Evolutionary conservation across 2,797 vertebrate genomes (phyloP), one percentile per base, ranked within the genome.

Genomic region (Sphenopsis melanotis): DNA sequence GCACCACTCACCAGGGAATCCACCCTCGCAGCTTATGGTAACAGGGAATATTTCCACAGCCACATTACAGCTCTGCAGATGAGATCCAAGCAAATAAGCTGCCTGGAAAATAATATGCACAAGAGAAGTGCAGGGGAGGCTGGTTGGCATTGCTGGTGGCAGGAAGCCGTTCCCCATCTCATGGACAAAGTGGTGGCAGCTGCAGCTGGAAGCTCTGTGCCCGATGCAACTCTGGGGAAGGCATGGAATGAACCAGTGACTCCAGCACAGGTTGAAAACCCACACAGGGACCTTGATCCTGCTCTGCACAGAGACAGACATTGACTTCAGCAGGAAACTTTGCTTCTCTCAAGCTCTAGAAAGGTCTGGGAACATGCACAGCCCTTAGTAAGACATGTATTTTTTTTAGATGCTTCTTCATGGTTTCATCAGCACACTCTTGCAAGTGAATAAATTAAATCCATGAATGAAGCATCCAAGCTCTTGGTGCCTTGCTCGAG

Each of bases 81-180:
- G 34, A 85, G 44, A 66, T 18, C 39, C 22, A 75, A 75, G 71
- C 22, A 80, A 75, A 50, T 32, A 52, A 52, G 22, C 15, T 22
- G 20, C 6, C 29, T 60, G 59, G n/a, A 27, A 47, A 44, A 59
- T n/a, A 59, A 56, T 0, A 46, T 0, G 5, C n/a, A 26, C 18
- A 12, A 15, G 26, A n/a, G 34, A 9, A 3, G 2, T 18, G 37
- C n/a, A 59, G 53, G 9, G 52, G 52, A 69, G 56, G 64, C 59
- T 41, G 74, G 24, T 0, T 1, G 10, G 63, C 34, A 9, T 4
- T 34, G 87, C 46, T 22, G 49, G 46, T 9, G 14, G 26, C 77
- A 41, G 37, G 50, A 37, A 64, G 69, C 69, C 34, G 3, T 56
- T 15, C 6, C 11, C 46, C 29, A 3, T 34, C 34, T 13, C 53